These are phyloP conservation scores for Montifringilla adamsi DNA, from an alignment of 2,113 vertebrate species.

Conservation along the genomic window DNA sequence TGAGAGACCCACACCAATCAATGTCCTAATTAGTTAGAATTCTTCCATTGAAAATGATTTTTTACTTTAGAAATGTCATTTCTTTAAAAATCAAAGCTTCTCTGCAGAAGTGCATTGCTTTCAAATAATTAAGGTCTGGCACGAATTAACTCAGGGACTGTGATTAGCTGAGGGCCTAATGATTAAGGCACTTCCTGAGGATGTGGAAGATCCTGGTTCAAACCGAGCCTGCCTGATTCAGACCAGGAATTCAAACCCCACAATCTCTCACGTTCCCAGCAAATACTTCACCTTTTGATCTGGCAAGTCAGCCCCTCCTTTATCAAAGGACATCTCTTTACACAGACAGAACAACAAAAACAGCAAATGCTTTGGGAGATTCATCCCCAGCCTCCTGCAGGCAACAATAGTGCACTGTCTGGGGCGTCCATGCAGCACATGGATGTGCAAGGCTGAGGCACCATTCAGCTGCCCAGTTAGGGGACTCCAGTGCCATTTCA, in stretches of 20 bases:
- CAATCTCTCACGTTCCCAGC: background rate
- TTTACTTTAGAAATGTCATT: slow-evolving; percentile 21
- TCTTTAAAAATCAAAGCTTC: slow-evolving; percentile 37
- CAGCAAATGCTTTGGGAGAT: background rate
- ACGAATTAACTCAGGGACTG: background rate
- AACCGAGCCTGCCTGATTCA: background rate
- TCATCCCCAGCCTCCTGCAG: background rate
- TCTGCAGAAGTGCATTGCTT: background rate
- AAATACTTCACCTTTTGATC: background rate
- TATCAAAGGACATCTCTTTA: background rate
- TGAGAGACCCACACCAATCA: background rate
- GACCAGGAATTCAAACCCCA: background rate
- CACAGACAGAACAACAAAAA: accelerated
- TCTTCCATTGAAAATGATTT: background rate
- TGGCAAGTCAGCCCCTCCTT: background rate
- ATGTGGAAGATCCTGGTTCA: background rate
- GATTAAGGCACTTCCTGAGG: slow-evolving; percentile 12
- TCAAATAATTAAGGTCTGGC: slow-evolving; percentile 32
- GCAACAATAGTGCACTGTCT: background rate
- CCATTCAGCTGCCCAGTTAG: background rate
- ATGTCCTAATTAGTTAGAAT: background rate
- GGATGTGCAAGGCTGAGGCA: background rate
- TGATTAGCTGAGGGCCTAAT: slow-evolving; percentile 13
- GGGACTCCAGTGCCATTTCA: background rate
- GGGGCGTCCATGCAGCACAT: background rate